phyloP scores from a whole-genome alignment of 2,888 invertebrate species.

The Ephialtes manifestator region DNA sequence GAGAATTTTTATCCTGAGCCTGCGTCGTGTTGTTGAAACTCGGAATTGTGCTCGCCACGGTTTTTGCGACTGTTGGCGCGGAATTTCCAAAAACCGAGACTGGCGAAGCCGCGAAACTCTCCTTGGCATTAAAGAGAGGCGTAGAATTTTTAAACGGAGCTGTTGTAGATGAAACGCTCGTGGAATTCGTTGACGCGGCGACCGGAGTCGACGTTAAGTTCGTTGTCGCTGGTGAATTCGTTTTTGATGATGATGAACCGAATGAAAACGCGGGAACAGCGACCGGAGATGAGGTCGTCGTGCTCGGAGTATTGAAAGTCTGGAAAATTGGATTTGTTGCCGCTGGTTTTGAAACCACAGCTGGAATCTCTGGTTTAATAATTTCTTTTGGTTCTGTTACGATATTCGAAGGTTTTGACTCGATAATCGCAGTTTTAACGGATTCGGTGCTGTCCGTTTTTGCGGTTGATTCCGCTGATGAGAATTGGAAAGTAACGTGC shows the following conservation, averaged over 20 bases:
- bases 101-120: constrained; percentile 21
- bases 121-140: constrained; percentile 35
- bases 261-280: constrained; percentile 15
- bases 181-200: constrained; percentile 6
- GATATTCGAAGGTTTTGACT: constrained; percentile 17
- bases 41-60: not conserved
- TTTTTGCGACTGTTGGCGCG: constrained; percentile 11
- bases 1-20: constrained; percentile 3
- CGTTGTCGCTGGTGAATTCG: constrained; percentile 16
- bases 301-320: not conserved
- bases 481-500: constrained; percentile 79
- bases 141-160: constrained; percentile 12
- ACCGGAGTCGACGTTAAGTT: not conserved
- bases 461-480: constrained; percentile 52
- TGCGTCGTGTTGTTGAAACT: constrained; percentile 9
- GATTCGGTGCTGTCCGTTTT: constrained; percentile 26
- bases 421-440: not conserved
- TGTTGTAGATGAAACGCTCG: not conserved
- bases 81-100: constrained; percentile 9
- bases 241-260: constrained; percentile 28
- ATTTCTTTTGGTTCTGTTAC: constrained; percentile 4
- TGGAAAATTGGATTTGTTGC: constrained; percentile 25
- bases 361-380: constrained; percentile 23
- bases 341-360: not conserved
- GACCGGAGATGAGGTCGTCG: not conserved